phyloP scores from a whole-genome alignment of 1,140 invertebrate genomes.

The Doryteuthis pealeii region DNA sequence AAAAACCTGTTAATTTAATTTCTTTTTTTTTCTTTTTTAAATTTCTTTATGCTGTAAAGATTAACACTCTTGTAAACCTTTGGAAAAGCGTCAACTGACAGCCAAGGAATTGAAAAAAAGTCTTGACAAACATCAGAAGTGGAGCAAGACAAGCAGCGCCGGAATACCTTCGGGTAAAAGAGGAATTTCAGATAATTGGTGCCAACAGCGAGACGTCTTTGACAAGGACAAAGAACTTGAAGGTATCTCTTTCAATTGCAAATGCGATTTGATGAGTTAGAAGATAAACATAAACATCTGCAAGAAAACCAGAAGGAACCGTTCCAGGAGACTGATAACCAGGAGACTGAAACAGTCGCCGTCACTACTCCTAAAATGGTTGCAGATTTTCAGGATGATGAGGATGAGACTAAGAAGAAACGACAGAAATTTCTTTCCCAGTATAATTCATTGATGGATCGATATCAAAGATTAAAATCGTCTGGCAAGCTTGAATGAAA shows the following conservation, averaged over 20 bases:
- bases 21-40: not conserved
- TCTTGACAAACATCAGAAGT: not conserved
- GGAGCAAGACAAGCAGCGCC: slow-evolving; percentile 2
- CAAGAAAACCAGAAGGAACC: not conserved
- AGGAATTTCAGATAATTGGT: not conserved
- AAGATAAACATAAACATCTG: not conserved
- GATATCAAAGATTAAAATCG: not conserved
- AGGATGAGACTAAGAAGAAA: too few species aligned
- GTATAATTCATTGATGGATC: not conserved
- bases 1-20: not conserved
- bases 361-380: too few species aligned
- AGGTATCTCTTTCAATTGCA: not conserved
- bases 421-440: not conserved
- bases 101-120: not conserved
- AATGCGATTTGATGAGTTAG: not conserved
- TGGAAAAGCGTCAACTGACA: not conserved
- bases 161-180: not conserved
- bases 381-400: not conserved
- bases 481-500: not conserved
- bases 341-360: not conserved
- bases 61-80: not conserved
- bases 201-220: not conserved
- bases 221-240: not conserved
- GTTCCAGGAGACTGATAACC: not conserved
- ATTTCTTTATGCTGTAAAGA: not conserved